phyloP scores from a whole-genome alignment of 2,113 vertebrate species.

The Bufo bufo region DNA sequence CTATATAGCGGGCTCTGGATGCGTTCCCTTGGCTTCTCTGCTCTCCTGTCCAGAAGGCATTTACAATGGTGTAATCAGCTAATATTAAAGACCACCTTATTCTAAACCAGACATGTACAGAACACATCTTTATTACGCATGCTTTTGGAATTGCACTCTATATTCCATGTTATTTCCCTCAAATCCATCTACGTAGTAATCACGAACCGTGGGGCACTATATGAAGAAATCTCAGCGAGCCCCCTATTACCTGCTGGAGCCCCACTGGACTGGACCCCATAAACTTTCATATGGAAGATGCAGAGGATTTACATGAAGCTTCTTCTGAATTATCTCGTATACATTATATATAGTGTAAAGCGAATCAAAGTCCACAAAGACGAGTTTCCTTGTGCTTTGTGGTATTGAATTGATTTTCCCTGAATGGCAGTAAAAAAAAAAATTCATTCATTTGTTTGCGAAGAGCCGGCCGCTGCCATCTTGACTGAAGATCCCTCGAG shows the following conservation, averaged over 20 bases:
- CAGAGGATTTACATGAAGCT: not conserved
- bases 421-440: no score
- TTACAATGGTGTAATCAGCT: not conserved
- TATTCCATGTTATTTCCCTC: not conserved
- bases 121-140: not conserved
- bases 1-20: no score
- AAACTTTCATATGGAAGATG: not conserved
- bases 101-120: not conserved
- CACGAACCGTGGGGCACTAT: no score
- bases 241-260: not conserved
- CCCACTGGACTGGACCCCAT: not conserved
- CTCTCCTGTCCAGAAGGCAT: no score
- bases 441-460: no score
- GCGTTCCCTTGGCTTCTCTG: no score
- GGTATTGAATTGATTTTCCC: no score
- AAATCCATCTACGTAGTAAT: not conserved
- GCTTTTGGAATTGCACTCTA: not conserved
- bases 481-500: no score
- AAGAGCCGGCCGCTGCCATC: no score
- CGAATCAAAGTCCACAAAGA: no score
- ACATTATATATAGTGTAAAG: no score
- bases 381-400: no score
- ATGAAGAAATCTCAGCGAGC: not conserved
- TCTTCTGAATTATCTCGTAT: not conserved
- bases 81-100: not conserved